These are phyloP conservation scores for Theretra japonica DNA, from an alignment of 2,888 invertebrate species.

Conservation along the genomic window DNA sequence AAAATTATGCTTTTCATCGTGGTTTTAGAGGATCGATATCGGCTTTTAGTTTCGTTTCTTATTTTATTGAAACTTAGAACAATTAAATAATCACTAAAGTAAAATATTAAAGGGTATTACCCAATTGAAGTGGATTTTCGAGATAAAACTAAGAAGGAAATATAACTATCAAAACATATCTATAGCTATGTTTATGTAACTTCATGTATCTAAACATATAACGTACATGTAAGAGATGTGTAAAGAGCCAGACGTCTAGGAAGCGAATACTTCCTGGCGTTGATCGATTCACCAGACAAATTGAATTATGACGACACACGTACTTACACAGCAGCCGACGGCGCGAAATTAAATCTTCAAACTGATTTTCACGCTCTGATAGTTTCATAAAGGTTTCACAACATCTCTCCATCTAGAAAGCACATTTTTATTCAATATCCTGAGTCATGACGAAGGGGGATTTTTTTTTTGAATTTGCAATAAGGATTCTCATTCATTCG, in stretches of 20 bases:
- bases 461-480: constrained; percentile 34
- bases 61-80: too few species aligned
- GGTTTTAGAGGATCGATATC: too few species aligned
- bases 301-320: constrained; percentile 60
- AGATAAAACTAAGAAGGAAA: too few species aligned
- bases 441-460: constrained; percentile 42
- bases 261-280: constrained; percentile 58
- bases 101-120: too few species aligned
- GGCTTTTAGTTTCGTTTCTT: too few species aligned
- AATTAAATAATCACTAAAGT: too few species aligned
- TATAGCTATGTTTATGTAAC: too few species aligned
- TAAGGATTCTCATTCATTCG: not conserved
- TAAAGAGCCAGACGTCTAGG: constrained; percentile 43
- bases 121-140: too few species aligned
- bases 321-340: constrained; percentile 41
- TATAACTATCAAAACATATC: too few species aligned
- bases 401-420: constrained; percentile 39
- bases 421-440: constrained; percentile 45
- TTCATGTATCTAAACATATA: not conserved
- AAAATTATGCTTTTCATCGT: not conserved
- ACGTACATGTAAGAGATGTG: not conserved
- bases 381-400: constrained; percentile 54
- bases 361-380: constrained; percentile 63
- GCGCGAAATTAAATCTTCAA: constrained; percentile 63
- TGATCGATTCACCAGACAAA: constrained; percentile 70